Evolutionary conservation across 2,797 vertebrate genomes (phyloP).

Genomic region (Parotocinclus haroldoi): DNA sequence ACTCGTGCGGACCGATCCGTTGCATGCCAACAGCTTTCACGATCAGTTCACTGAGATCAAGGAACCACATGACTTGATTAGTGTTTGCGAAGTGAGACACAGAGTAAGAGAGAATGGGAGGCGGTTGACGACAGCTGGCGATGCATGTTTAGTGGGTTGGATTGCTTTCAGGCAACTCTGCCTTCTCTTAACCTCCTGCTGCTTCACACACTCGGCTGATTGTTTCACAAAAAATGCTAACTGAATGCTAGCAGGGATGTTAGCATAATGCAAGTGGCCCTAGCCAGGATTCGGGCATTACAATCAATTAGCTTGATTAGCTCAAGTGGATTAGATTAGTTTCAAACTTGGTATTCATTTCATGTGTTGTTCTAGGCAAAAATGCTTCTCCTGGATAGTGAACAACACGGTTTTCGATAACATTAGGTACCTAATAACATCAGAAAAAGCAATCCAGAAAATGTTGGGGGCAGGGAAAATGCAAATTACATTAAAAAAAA

Average conservation of each 20-base stretch:
- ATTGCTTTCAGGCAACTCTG: constrained; percentile 15
- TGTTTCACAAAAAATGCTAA: constrained; percentile 2
- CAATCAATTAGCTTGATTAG: not conserved
- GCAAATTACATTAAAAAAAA: too few relatives aligned
- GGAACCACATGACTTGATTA: constrained; percentile 34
- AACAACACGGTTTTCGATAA: too few relatives aligned
- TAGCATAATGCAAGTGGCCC: not conserved
- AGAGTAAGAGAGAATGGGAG: not conserved
- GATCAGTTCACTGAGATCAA: constrained; percentile 29
- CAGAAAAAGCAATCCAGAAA: too few relatives aligned
- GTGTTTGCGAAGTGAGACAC: constrained; percentile 8
- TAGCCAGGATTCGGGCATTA: not conserved
- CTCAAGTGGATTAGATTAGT: not conserved
- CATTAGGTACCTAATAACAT: too few relatives aligned
- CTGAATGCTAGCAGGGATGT: not conserved
- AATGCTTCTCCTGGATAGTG: too few relatives aligned
- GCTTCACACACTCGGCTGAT: constrained; percentile 5
- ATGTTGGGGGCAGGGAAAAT: too few relatives aligned
- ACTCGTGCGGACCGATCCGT: not conserved
- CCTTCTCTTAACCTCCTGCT: constrained; percentile 48
- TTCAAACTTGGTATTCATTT: not conserved
- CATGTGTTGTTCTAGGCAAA: too few relatives aligned
- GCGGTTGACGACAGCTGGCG: constrained; percentile 31
- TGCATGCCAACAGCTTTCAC: constrained; percentile 28
- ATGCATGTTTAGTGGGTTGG: constrained; percentile 40